Evolutionary conservation across 2,797 vertebrate genomes (phyloP), one percentile per base, ranked within the genome.

Genomic region (Pseudochaenichthys georgianus): DNA sequence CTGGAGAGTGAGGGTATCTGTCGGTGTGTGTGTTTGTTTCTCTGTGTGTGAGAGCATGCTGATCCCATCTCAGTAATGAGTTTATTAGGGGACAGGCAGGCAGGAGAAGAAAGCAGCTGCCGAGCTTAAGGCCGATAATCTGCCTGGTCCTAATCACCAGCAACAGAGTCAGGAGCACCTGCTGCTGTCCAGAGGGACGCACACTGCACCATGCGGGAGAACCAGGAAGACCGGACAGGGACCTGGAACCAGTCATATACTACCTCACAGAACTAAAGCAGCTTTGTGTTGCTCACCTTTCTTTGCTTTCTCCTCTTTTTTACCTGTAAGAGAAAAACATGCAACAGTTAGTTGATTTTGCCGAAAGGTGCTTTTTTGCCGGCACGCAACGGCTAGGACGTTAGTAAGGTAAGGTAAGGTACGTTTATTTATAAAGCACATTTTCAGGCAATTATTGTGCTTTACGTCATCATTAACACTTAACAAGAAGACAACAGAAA

Each of bases 91-190:
- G 83, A 81, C 81, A 90, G 69, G 88, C 75, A 86, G 84, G 86
- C 61, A 85, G 80, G 64, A 87, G 88, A 93, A 91, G 88, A 92
- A 92, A 90, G 89, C 88, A 91, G 89, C 87, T 90, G 89, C 81
- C 51, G 55, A 80, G 90, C 87, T 93, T 93, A 94, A 90, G 84
- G 66, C 54, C 13, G 61, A 64, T 93, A 94, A 94, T 93, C 93
- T 93, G 70, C 90, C 93, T 94, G 91, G 86, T 90, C 86, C 88
- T 92, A 95, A 94, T 94, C 92, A 88, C 82, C 77, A 84, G 88
- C 91, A 92, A 89, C 88, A 85, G 83, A 93, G 90, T 93, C 87
- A 90, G 90, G 72, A 92, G 91, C 91, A 94, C 90, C 91, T 94
- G 92, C 90, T 90, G 72, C 86, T 87, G 63, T 81, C 87, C 78